phyloP scores from a whole-genome alignment of 2,888 invertebrate species.

The Onthophagus sagittarius region DNA sequence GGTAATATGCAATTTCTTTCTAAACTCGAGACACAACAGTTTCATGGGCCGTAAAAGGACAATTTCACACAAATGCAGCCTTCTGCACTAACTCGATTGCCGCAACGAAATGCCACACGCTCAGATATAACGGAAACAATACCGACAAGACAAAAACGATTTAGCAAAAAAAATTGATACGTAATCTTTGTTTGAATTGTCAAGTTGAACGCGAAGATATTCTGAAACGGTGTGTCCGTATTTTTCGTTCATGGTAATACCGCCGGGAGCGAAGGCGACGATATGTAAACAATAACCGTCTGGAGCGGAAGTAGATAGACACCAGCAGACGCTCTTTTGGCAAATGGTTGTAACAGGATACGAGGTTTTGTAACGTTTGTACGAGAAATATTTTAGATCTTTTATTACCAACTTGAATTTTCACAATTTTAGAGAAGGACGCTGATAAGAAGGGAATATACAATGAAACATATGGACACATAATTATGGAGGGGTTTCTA shows the following conservation, averaged over 20 bases:
- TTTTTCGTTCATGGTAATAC: background rate
- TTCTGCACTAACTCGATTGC: background rate
- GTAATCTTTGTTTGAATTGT: background rate
- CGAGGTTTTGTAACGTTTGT: background rate
- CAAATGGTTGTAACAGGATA: background rate
- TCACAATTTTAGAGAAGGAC: background rate
- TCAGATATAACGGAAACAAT: background rate
- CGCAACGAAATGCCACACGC: background rate
- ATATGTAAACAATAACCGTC: background rate
- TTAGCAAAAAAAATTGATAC: background rate
- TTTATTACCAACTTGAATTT: background rate
- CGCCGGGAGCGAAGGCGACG: background rate
- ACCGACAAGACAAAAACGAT: background rate
- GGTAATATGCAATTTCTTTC: background rate
- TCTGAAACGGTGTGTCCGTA: background rate
- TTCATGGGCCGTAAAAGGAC: background rate
- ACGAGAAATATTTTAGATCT: background rate
- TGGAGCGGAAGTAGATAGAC: background rate
- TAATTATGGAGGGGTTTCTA: too few species aligned
- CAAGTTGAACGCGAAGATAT: background rate
- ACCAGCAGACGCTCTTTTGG: background rate
- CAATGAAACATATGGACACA: too few species aligned
- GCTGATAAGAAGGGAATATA: too few species aligned
- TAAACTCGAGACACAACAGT: background rate
- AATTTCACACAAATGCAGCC: background rate